A percentile compares a stretch with the other conserved stretches of the same genome.
phyloP scores from a whole-genome alignment of 30 jellyfish, hydroid and myxozoan species.

The Euphysa ruthae region DNA sequence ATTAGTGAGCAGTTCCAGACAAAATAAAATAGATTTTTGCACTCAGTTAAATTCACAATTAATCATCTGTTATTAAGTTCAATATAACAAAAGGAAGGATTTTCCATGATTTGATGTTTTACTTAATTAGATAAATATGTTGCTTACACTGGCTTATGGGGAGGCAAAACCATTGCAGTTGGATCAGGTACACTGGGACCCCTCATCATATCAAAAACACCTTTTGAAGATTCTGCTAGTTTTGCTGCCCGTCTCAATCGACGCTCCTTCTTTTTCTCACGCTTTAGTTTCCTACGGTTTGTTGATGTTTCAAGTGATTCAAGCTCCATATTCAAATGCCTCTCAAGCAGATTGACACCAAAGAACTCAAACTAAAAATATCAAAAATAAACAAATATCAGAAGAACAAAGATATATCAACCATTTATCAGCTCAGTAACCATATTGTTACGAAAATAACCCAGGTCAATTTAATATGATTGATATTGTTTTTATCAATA shows the following conservation, averaged over 20 bases:
- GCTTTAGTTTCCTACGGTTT: constrained; percentile 6
- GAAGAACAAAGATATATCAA: not conserved
- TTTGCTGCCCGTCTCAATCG: constrained; percentile 20
- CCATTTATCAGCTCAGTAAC: constrained; percentile 23
- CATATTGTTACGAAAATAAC: too few species aligned
- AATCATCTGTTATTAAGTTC: too few species aligned
- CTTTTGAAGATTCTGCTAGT: constrained; percentile 16
- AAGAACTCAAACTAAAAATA: constrained; percentile 22
- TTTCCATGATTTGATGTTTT: too few species aligned
- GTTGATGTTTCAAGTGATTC: constrained; percentile 19
- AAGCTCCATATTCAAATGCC: constrained; percentile 31
- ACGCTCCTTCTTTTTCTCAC: constrained; percentile 27
- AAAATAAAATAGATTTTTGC: too few species aligned
- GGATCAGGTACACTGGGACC: constrained; percentile 45
- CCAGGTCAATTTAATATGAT: too few species aligned
- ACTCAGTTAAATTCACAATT: too few species aligned
- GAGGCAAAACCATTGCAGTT: constrained; percentile 5
- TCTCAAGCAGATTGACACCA: constrained; percentile 31
- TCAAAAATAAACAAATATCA: not conserved
- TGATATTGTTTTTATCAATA: too few species aligned
- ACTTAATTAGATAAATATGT: too few species aligned
- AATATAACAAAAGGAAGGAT: too few species aligned
- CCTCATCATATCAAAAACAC: constrained; percentile 12
- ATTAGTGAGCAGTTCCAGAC: too few species aligned
- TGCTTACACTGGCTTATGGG: too few species aligned